phyloP scores from a whole-genome alignment of 1,140 invertebrate genomes.

The Solenopsis invicta region DNA sequence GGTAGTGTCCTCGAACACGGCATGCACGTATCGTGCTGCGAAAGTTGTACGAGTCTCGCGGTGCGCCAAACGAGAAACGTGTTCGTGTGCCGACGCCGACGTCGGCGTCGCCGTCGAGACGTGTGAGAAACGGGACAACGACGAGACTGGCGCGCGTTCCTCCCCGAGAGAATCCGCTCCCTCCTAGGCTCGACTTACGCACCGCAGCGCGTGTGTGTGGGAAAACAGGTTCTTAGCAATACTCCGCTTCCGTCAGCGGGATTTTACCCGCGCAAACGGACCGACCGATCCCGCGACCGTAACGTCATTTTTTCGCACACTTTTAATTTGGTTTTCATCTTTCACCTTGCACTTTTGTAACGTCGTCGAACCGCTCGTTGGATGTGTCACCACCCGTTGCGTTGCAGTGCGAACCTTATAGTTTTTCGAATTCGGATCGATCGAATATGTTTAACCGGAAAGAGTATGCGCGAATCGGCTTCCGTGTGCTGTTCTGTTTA shows the following conservation, averaged over 20 bases:
- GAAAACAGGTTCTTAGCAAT: conserved; percentile 77
- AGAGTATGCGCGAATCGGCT: background rate
- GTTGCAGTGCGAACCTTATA: background rate
- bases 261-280: conserved; percentile 29
- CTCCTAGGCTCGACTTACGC: conserved; percentile 73
- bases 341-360: background rate
- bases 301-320: background rate
- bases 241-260: conserved; percentile 49
- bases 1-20: conserved; percentile 77
- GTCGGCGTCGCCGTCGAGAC: conserved; percentile 72
- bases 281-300: background rate
- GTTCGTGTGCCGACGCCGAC: conserved; percentile 61
- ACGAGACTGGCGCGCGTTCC: conserved; percentile 53
- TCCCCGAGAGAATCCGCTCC: conserved; percentile 59
- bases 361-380: background rate
- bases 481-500: background rate
- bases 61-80: conserved; percentile 74
- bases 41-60: conserved; percentile 75
- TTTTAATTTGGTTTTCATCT: background rate
- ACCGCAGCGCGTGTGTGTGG: conserved; percentile 70
- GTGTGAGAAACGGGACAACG: conserved; percentile 70
- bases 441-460: background rate
- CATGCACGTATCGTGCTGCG: conserved; percentile 78
- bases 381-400: background rate
- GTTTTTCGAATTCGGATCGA: background rate